Base-by-base conservation (phyloP, 1,140 invertebrate genomes). In the Chionoecetes opilio region DNA sequence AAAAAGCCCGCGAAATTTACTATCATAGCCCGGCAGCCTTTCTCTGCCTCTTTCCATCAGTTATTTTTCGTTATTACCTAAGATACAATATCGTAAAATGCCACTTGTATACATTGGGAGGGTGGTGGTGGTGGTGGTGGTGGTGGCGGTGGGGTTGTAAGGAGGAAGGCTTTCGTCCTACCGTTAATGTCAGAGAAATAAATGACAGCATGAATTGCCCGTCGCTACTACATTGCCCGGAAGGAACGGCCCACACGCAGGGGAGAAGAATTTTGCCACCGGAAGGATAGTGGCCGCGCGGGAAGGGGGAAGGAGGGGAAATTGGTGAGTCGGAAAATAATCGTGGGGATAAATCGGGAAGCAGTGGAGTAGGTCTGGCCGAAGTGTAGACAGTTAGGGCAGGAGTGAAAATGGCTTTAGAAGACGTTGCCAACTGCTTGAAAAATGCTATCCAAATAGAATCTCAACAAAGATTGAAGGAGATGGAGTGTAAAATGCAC, bases 1-100 rank as follows among this genome's bases (percentile, higher is more conserved):
- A 38, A 38, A 41, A 37, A n/a, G 46, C 37, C 86, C 82, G n/a
- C 92, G 82, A 93, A 87, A 87, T 87, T 87, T 93, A 93, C 82
- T 93, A 41, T 85, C 82, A 93, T 85, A 46, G 82, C 86, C 92
- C 82, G 32, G 82, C 35, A 63, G 53, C 29, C 38, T 38, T 41
- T 32, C 75, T 85, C 31, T 41, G 75, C 82, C 91, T 41, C 46
- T 32, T 92, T 84, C 88, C 87, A 75, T 91, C 35, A 82, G 53
- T 89, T 89, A 82, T 82, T 87, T 89, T 89, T 90, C 88, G 93
- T 91, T 94, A 84, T 94, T 82, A 84, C 75, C 87, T 31, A 84
- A 91, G 93, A 90, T 94, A 94, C 93, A 94, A 91, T 94, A 90
- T 94, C 93, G 93, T 94, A 94, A 94, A 89, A 91, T 94, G 88